Evolutionary conservation across 2,888 invertebrate species (phyloP), one percentile per base, ranked within the genome.

Genomic region (Papilio demoleus): DNA sequence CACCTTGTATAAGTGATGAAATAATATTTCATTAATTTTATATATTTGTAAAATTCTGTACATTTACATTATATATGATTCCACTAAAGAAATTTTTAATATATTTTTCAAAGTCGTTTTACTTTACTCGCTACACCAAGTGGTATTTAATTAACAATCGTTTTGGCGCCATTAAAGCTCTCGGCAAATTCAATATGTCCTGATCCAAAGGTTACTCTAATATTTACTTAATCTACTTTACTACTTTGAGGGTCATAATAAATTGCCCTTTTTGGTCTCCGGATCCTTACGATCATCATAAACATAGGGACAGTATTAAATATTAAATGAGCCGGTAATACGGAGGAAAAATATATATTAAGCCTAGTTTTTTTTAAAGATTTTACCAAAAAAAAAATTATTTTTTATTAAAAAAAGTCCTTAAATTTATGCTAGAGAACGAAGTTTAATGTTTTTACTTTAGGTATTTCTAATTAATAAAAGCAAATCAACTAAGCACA

Each of bases 101-200:
- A 47, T 47, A 22, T 19, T 47, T n/a, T 47, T 47, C 24, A 24
- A 47, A 19, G 50, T 60, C 59, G n/a, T 66, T 47, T 66, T 59
- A 60, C 60, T 60, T 50, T 50, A 22, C 42, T 34, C 40, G 19
- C 61, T 53, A 17, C 14, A 22, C 42, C 31, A 67, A 67, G 17
- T 53, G 22, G 3, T 53, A 42, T 67, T 62, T 62, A 67, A 67
- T 67, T 62, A 67, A 60, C 61, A 50, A 40, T 9, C 42, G 50
- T 42, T 34, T 59, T 31, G 58, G 65, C 58, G 67, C 24, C 50
- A 62, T 45, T 58, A 63, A 63, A 68, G 63, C 63, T 58, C 47
- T 68, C 38, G 12, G 58, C 45, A 17, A 68, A 40, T 64, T 17
- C 53, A 38, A 64, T 64, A 31, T 63, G 58, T 58, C 36, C 45